Base-by-base conservation (phyloP, 1,140 invertebrate genomes). In the Calephelis virginiensis region DNA sequence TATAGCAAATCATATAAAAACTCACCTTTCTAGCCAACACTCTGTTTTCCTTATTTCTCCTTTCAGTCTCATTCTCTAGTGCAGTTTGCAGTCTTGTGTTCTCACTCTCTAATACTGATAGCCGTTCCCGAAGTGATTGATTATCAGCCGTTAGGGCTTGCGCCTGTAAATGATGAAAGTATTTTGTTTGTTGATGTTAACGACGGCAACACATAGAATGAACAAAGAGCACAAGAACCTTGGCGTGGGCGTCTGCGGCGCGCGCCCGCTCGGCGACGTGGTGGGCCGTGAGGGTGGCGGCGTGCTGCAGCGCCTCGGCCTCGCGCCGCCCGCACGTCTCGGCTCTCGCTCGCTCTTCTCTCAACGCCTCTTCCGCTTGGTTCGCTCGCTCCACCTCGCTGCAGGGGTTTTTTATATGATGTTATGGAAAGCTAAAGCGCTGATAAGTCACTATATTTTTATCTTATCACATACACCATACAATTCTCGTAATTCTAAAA, bases 91-190 rank as follows among this genome's bases (percentile, higher is more conserved):
- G 72, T 17, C 40, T 63, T 5, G 48, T 46, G 5, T 69, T 48
- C 28, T 88, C 83, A 0, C 13, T 62, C 61, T 85, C 74, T 13
- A 90, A 60, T 0, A 56, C 38, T 0, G 66, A 46, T 0, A 85
- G 65, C 0, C 76, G 75, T 28, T 86, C 86, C 0, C 90, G 72
- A 0, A 92, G 76, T 0, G 88, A 88, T 6, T 71, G 64, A 69
- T 91, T 92, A 67, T 92, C 90, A 0, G 82, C 85, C 0, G 77
- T 61, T 0, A 92, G 70, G 0, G 90, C 90, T 71, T 87, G 78
- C 0, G 83, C 89, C 90, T 92, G 69, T 2, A 65, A 70, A 53
- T 10, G 63, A 17, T 63, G 17, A 61, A 12, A 13, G 43, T 43
- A 43, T 5, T 43, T 43, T 43, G 6, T 43, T 28, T 28, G 5